A percentile compares a stretch with the other conserved stretches of the same genome.
phyloP scores from a whole-genome alignment of 2,797 vertebrate genomes.

The Agapornis canus region DNA sequence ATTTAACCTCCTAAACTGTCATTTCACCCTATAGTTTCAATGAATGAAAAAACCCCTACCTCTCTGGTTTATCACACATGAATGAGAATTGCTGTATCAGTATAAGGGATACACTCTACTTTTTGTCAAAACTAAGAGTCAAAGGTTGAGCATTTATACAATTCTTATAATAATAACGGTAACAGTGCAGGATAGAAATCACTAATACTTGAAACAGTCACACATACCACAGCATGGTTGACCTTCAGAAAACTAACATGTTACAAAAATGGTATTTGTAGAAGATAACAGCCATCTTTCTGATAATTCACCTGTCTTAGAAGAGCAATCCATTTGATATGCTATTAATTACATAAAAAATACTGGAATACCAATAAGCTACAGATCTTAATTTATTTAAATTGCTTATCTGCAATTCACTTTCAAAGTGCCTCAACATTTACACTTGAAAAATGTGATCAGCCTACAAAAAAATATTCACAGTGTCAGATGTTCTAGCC shows the following conservation, averaged over 20 bases:
- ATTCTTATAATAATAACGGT: neutral
- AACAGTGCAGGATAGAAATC: neutral
- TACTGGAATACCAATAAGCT: neutral
- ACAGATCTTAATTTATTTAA: conserved; percentile 30
- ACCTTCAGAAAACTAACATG: neutral
- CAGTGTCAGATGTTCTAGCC: neutral
- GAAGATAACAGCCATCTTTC: neutral
- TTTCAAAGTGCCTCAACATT: neutral
- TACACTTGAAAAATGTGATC: neutral
- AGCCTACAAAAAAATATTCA: neutral
- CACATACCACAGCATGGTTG: neutral
- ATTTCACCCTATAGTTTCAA: neutral
- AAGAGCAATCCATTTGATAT: neutral
- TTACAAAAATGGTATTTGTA: neutral
- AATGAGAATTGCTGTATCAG: neutral
- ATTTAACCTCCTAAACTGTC: neutral
- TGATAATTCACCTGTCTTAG: neutral
- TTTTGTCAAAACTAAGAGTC: neutral
- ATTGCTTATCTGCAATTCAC: neutral
- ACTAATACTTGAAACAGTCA: neutral
- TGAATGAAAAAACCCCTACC: neutral
- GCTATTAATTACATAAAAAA: conserved; percentile 24
- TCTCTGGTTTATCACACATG: neutral
- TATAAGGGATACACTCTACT: neutral
- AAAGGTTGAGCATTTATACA: neutral